phyloP scores from a whole-genome alignment of 2,888 invertebrate genomes.

The Tortrix viridana region DNA sequence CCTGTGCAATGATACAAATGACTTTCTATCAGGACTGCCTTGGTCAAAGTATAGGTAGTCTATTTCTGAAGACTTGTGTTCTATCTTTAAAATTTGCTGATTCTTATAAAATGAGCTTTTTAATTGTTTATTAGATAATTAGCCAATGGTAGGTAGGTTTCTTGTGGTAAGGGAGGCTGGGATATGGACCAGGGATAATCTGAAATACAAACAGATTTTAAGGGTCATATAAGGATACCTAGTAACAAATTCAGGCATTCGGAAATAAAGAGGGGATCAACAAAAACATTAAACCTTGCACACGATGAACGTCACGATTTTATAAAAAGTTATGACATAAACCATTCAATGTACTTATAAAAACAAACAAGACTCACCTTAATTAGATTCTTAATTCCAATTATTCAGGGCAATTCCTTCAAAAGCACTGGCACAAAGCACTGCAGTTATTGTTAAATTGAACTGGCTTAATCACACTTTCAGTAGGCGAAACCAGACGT shows the following conservation, averaged over 20 bases:
- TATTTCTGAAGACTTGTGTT: too few species aligned
- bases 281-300: too few species aligned
- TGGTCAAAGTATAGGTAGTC: neutral
- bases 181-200: neutral
- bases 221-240: too few species aligned
- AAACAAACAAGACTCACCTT: conserved; percentile 20
- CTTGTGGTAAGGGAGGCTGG: neutral
- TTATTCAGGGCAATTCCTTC: conserved; percentile 22
- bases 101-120: neutral
- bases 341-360: neutral
- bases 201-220: conserved; percentile 6
- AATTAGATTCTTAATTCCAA: neutral
- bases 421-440: conserved; percentile 34
- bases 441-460: conserved; percentile 16
- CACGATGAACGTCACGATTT: too few species aligned
- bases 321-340: neutral
- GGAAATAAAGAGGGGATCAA: too few species aligned
- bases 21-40: neutral
- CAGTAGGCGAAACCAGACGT: conserved; percentile 27
- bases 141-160: neutral
- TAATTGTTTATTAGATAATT: neutral
- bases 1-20: too few species aligned
- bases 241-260: too few species aligned
- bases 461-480: conserved; percentile 19
- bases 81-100: too few species aligned